These are phyloP conservation scores for Novumbra hubbsi DNA, from an alignment of 2,797 vertebrate species.

Conservation along the genomic window DNA sequence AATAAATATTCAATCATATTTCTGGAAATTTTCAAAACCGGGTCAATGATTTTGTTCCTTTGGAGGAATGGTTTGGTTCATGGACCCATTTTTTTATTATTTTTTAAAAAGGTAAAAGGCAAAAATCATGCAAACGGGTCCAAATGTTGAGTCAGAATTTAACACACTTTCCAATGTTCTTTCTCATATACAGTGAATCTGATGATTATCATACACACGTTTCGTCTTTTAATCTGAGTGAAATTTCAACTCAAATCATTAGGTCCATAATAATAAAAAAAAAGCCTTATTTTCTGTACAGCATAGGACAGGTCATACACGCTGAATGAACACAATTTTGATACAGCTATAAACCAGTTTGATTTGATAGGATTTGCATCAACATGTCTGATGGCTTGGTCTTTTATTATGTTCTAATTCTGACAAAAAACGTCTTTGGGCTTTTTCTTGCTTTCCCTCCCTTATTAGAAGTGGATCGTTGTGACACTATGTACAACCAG, in stretches of 20 bases:
- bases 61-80: constrained; percentile 51
- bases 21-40: constrained; percentile 52
- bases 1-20: background rate
- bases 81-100: constrained; percentile 44
- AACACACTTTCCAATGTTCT: constrained; percentile 34
- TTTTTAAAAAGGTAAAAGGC: constrained; percentile 33
- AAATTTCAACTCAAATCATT: constrained; percentile 24
- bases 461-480: constrained; percentile 34
- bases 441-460: constrained; percentile 47
- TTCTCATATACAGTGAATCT: constrained; percentile 42
- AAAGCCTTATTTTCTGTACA: constrained; percentile 48
- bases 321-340: constrained; percentile 33
- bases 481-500: constrained; percentile 50
- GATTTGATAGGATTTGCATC: constrained; percentile 26
- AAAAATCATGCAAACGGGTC: constrained; percentile 70
- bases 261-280: constrained; percentile 35
- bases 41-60: constrained; percentile 61
- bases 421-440: constrained; percentile 55
- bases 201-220: constrained; percentile 50
- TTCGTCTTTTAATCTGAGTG: constrained; percentile 17
- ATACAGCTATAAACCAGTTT: constrained; percentile 22
- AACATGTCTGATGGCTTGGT: constrained; percentile 20
- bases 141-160: constrained; percentile 37
- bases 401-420: constrained; percentile 57
- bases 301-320: constrained; percentile 24